These are phyloP conservation scores for Nymphalis c-album DNA, from an alignment of 2,888 invertebrate species.

Conservation along the genomic window DNA sequence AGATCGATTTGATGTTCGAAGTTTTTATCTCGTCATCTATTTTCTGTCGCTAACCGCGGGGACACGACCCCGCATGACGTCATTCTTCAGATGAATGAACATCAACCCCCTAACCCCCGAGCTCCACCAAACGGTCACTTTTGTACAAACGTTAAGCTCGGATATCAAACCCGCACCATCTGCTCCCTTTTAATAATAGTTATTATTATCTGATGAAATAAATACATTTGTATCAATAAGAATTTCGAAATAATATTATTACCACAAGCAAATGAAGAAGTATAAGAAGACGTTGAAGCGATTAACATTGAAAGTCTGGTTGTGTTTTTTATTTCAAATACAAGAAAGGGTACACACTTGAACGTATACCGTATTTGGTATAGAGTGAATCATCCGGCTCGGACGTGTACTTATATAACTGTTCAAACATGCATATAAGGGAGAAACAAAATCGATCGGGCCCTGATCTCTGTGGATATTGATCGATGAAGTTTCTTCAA, in stretches of 20 bases:
- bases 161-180: conserved; percentile 63
- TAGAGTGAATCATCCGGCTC: conserved; percentile 54
- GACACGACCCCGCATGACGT: conserved; percentile 77
- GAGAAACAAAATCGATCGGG: conserved; percentile 23
- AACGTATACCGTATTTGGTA: conserved; percentile 58
- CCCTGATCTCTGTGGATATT: conserved; percentile 36
- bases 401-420: conserved; percentile 27
- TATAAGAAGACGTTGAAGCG: conserved; percentile 12
- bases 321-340: conserved; percentile 45
- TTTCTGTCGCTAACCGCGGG: conserved; percentile 53
- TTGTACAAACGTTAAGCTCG: conserved; percentile 54
- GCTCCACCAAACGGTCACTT: conserved; percentile 56
- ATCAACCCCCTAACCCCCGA: conserved; percentile 52
- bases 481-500: not conserved
- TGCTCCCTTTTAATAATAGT: conserved; percentile 47
- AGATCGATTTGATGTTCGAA: conserved; percentile 46
- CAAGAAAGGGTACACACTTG: conserved; percentile 42
- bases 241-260: not conserved
- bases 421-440: conserved; percentile 33
- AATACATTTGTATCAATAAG: not conserved
- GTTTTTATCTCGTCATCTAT: conserved; percentile 53
- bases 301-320: conserved; percentile 47
- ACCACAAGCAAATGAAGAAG: not conserved
- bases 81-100: conserved; percentile 75
- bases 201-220: conserved; percentile 28